phyloP scores from a whole-genome alignment of 2,797 vertebrate genomes.

The Artibeus jamaicensis region DNA sequence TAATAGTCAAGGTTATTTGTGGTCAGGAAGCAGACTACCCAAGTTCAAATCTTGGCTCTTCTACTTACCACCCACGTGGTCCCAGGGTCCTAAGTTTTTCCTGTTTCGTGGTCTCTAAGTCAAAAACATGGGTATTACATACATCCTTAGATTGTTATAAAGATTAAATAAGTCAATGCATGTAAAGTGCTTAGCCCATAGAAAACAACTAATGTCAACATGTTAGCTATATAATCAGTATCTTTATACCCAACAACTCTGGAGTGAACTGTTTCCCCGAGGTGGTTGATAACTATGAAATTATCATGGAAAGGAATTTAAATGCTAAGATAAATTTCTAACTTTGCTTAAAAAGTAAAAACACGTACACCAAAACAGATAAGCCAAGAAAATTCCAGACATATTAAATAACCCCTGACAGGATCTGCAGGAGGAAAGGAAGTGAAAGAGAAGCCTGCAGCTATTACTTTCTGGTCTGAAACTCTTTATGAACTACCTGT shows the following conservation, averaged over 20 bases:
- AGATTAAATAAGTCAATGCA: background rate
- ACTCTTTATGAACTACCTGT: slow-evolving; percentile 25
- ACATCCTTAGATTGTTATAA: background rate
- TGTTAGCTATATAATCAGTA: background rate
- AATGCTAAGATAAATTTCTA: background rate
- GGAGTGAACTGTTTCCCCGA: background rate
- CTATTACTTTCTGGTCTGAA: background rate
- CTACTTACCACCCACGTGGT: background rate
- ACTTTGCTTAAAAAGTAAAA: background rate
- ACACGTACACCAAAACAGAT: background rate
- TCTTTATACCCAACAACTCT: background rate
- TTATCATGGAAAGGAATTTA: background rate
- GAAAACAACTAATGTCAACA: background rate
- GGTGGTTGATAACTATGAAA: background rate
- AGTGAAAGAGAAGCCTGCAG: background rate
- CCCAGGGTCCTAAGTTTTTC: no score
- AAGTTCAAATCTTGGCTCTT: background rate
- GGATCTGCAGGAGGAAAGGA: background rate
- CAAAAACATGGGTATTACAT: background rate
- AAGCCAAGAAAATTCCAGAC: slow-evolving; percentile 16
- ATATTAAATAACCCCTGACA: background rate
- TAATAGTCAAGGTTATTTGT: background rate
- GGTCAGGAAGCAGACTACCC: background rate
- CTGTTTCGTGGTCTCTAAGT: background rate
- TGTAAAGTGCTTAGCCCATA: background rate